A percentile compares a stretch with the other conserved stretches of the same genome.
Conservation (phyloP, 2,888 invertebrate genomes). For the Fragum fragum region DNA sequence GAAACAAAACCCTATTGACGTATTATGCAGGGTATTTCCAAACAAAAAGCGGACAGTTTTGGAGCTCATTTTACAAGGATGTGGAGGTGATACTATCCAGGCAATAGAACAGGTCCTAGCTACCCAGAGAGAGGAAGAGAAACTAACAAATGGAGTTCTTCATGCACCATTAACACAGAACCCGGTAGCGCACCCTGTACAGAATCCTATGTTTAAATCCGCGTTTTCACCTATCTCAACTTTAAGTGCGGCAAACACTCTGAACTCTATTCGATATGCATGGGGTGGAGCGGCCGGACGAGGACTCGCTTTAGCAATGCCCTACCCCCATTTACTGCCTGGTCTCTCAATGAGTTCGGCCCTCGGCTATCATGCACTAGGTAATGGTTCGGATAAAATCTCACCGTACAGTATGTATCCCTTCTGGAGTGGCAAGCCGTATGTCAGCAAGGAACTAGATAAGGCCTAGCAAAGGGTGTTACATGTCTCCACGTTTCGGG, state of each 20-base stretch:
- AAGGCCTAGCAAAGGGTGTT: constrained; percentile 60
- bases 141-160: constrained; percentile 32
- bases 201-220: constrained; percentile 78
- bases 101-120: constrained; percentile 95
- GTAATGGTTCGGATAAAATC: constrained; percentile 67
- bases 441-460: constrained; percentile 67
- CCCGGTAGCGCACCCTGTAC: constrained; percentile 46
- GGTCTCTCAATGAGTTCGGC: constrained; percentile 77
- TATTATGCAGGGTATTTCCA: constrained; percentile 95
- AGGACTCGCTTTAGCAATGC: constrained; percentile 79
- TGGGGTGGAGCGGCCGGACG: constrained; percentile 75
- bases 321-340: constrained; percentile 81
- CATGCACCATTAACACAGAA: constrained; percentile 28
- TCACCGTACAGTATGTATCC: constrained; percentile 79
- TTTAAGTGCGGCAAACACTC: constrained; percentile 75
- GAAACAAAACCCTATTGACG: constrained; percentile 91
- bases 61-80: constrained; percentile 93
- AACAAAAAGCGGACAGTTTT: constrained; percentile 94
- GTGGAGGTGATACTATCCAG: constrained; percentile 95
- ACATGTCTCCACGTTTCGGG: too few species aligned
- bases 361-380: constrained; percentile 74
- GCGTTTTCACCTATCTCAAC: constrained; percentile 84
- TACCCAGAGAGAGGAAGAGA: constrained; percentile 77
- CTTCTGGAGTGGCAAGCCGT: constrained; percentile 77
- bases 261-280: constrained; percentile 81